Evolutionary conservation across 1,140 invertebrate species (phyloP), one percentile per base, ranked within the genome.

Genomic region (Charaxes varanes): DNA sequence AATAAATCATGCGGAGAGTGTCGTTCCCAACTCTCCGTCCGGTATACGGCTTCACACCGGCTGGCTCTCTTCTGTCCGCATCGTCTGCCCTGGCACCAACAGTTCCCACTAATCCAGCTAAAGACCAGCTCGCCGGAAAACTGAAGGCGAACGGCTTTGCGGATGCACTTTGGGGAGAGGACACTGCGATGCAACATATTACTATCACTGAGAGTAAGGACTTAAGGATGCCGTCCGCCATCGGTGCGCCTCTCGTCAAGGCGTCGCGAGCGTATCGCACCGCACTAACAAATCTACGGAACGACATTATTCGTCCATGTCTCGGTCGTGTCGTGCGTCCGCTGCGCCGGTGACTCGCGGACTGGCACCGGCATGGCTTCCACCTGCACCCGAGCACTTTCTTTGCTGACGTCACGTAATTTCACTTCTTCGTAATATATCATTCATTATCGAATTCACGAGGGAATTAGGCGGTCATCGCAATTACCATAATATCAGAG

Each of bases 1-100:
- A 89, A 64, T 93, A 94, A 33, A 93, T 89, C 87, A 92, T 90
- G 23, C 88, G 69, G 15, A 89, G 74, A 5, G 90, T 90, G 36
- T 89, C 87, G 53, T 89, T 87, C 28, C 65, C 80, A 2, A 89
- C 68, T 24, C 89, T 77, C 21, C 87, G 65, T 0, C 90, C 90
- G 28, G 87, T 90, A 70, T 85, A 90, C 1, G 77, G 73, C 60
- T 89, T 88, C 24, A 85, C 67, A 4, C 66, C 70, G 1, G 68
- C 62, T 34, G 69, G 60, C 27, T 77, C 76, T 19, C 61, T 41
- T 6, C 68, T 54, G 22, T 67, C 62, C 26, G 50, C 60, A 6
- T 55, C 60, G 12, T 72, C 72, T 3, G 60, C 58, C 16, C 72
- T 38, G 2, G 71, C 74, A 2, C 70, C 73, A 12, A 63, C 69